phyloP scores from a whole-genome alignment of 35 echinoderm and acorn worm genomes.

The Heliocidaris tuberculata region DNA sequence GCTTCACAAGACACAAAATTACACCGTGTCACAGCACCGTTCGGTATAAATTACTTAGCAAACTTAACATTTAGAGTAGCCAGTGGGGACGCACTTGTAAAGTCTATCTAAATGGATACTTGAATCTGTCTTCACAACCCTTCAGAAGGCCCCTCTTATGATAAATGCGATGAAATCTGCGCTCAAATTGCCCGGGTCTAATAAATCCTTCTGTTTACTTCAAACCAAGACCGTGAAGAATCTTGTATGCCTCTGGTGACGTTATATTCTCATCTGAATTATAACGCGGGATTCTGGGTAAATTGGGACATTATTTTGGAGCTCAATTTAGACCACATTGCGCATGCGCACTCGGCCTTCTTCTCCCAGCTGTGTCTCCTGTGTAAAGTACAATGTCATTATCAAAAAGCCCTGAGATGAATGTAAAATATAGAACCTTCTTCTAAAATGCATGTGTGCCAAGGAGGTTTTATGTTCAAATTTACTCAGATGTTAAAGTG shows the following conservation, averaged over 20 bases:
- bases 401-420: neutral
- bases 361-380: neutral
- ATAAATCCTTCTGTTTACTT: neutral
- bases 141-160: neutral
- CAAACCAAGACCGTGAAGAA: neutral
- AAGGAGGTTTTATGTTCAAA: neutral
- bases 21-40: too few species aligned
- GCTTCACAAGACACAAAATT: neutral
- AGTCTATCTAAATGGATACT: neutral
- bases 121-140: neutral
- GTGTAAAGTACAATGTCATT: neutral
- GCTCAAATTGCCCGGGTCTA: neutral
- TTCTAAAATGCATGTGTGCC: neutral
- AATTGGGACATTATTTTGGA: neutral
- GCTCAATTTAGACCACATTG: neutral
- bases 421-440: neutral
- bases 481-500: neutral
- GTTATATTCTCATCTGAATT: neutral
- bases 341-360: neutral
- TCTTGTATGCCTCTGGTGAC: too few species aligned
- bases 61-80: neutral
- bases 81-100: neutral
- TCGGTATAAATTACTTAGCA: neutral
- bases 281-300: neutral
- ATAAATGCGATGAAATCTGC: slow-evolving; percentile 2